Base-by-base conservation (phyloP, 1,140 invertebrate species). In the Drosophila pectinifera region DNA sequence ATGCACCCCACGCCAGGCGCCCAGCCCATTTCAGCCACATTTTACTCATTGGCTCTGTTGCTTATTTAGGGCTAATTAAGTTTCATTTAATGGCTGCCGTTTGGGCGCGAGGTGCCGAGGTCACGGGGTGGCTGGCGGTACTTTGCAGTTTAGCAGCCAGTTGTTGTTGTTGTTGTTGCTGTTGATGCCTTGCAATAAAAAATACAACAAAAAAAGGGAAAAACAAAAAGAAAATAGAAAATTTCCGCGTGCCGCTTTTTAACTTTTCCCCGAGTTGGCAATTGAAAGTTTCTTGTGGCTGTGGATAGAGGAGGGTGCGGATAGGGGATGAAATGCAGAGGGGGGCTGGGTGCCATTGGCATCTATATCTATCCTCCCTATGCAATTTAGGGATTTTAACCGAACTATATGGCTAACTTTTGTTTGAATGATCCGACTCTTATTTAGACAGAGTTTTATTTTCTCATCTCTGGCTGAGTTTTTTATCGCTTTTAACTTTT, bases 61-160 rank as follows among this genome's bases (percentile, higher is more conserved):
- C 69, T 67, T 81, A 81, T 86, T 80, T 86, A 75, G 82, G 64
- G 70, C 83, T 88, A 88, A 82, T 86, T 88, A 81, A 78, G 65
- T 70, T 79, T 78, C 67, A 67, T 79, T 79, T 78, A 79, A 79
- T 73, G 68, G 75, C 43, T 77, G 73, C 62, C 63, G 67, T 46
- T 69, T 69, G 63, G 51, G 57, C 55, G 41, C 42, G n/a, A 26
- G 64, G 34, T 69, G 14, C 48, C 34, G 68, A 57, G 65, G 68
- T 69, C 42, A 70, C 41, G n/a, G 46, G 56, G 63, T 77, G 69
- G 56, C 22, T 51, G 31, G 58, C 34, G 57, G 73, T 70, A 70
- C 68, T 62, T 72, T 78, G 54, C 74, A 78, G 67, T 78, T 78
- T 78, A 78, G 45, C 76, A 78, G 57, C 78, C 59, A 65, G 64